Evolutionary conservation across 1,140 invertebrate genomes (phyloP), one percentile per base, ranked within the genome.

Genomic region (Pachyrhynchus sulphureomaculatus): DNA sequence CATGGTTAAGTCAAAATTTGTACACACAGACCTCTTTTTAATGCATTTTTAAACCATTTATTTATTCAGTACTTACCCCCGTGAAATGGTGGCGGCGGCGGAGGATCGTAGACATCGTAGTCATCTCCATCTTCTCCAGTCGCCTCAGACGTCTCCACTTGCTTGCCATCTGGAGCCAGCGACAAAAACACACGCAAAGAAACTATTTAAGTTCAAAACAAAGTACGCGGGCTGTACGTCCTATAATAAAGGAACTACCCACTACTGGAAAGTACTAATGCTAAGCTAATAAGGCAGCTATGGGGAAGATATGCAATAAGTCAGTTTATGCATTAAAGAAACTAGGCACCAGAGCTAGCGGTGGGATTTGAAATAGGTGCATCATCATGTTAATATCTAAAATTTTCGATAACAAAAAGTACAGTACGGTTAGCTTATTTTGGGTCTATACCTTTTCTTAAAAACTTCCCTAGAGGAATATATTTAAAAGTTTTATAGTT

Each of bases 141-240:
- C 13, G 65, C 70, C 39, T 76, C 69, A 6, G 68, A 67, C 36
- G 65, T 58, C 42, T 44, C 60, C 42, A 65, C 65, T 54, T 62
- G 52, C 36, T 51, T 60, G 33, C 80, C 85, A 76, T 85, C 86
- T 88, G 86, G 82, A 79, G 87, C 87, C 81, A 89, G 83, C 81
- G 83, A 88, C 82, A 88, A 84, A 84, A 89, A 88, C 82, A 89
- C 84, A 84, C 83, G 86, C 83, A 88, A 85, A 85, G 84, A 87
- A 80, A 89, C 87, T 90, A 86, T 76, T 76, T 76, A 75, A 76
- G 73, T 76, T 76, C 73, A 75, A 75, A 76, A 75, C 71, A 71
- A 69, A 71, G 72, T 75, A 76, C 64, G 71, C 64, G 67, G 62
- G 58, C 58, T 34, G 58, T 53, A 53, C 49, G 58, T 53, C 15